Percentiles rank a stretch among this genome's conserved stretches.
Conservation (phyloP, 2,797 vertebrate genomes). For the Salmo trutta region DNA sequence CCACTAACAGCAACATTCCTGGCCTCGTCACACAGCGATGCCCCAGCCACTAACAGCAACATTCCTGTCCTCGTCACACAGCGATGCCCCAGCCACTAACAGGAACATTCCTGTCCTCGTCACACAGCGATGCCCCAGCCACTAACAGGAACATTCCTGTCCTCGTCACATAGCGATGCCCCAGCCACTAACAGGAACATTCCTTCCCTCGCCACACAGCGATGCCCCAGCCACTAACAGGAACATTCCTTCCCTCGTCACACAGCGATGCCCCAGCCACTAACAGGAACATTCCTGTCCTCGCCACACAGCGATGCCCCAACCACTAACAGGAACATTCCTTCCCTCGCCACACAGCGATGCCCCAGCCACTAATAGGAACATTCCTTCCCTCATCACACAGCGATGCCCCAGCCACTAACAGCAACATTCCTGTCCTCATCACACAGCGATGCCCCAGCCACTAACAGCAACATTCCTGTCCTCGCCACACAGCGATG, state of each 20-base stretch:
- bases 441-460: too few species aligned
- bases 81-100: constrained; percentile 42
- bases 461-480: too few species aligned
- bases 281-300: constrained; percentile 36
- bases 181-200: constrained; percentile 46
- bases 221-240: constrained; percentile 45
- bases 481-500: too few species aligned
- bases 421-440: too few species aligned
- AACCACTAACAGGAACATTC: constrained; percentile 29
- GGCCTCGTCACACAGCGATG: neutral
- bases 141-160: constrained; percentile 40
- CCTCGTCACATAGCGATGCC: constrained; percentile 16
- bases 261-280: constrained; percentile 38
- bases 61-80: neutral
- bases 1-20: constrained; percentile 42
- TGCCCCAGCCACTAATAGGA: neutral
- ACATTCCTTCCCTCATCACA: neutral
- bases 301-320: constrained; percentile 17
- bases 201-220: neutral
- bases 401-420: too few species aligned
- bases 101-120: constrained; percentile 30
- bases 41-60: constrained; percentile 48
- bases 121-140: constrained; percentile 35
- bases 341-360: constrained; percentile 28
- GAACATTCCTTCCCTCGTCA: constrained; percentile 27